Conservation (phyloP, 2,888 invertebrate genomes). For the Fabriciana adippe region DNA sequence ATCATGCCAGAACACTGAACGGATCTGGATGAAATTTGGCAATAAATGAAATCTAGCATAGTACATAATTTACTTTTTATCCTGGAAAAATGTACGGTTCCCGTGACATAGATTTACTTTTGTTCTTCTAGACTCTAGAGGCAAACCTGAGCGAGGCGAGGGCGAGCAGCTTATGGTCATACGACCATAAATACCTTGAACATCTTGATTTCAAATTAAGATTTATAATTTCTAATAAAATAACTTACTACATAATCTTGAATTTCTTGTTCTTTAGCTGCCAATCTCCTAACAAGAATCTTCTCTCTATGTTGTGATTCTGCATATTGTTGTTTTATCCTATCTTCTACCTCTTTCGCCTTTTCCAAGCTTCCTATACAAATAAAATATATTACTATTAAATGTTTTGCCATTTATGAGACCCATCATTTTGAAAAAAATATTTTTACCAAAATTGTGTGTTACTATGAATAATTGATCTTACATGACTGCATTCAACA, state of each 20-base stretch:
- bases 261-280: conserved; percentile 98
- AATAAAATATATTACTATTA: conserved; percentile 15
- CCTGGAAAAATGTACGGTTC: too few species aligned
- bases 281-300: conserved; percentile 94
- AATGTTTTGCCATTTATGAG: not conserved
- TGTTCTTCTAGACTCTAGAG: too few species aligned
- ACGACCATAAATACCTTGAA: too few species aligned
- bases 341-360: conserved; percentile 89
- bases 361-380: conserved; percentile 86
- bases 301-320: conserved; percentile 96
- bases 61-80: too few species aligned
- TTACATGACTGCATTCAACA: not conserved
- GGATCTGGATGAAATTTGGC: too few species aligned
- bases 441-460: not conserved
- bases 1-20: too few species aligned
- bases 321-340: conserved; percentile 89
- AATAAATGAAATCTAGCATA: too few species aligned
- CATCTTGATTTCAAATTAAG: too few species aligned
- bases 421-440: not conserved
- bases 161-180: too few species aligned
- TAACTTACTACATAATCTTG: conserved; percentile 95
- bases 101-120: too few species aligned
- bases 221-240: not conserved
- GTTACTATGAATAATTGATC: not conserved
- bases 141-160: too few species aligned